Evolutionary conservation across 2,888 invertebrate species (phyloP).

Genomic region (Agrilus cyanescens): DNA sequence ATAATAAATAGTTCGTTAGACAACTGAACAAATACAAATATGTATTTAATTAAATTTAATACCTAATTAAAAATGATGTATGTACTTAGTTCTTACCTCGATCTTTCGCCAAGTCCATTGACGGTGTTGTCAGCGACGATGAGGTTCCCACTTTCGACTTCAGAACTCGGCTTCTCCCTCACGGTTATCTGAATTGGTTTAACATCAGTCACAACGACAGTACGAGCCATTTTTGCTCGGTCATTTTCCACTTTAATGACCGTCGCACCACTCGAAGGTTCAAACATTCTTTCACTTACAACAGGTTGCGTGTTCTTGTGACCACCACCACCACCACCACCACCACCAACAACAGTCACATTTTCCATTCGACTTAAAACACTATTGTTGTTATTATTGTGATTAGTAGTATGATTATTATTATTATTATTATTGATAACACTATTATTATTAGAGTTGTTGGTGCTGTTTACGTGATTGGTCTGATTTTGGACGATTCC

Average conservation of each 20-base stretch:
- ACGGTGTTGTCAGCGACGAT: slow-evolving; percentile 25
- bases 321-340: not conserved
- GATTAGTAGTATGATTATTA: too few relatives aligned
- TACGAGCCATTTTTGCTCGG: slow-evolving; percentile 27
- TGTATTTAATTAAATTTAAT: too few relatives aligned
- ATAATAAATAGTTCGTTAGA: too few relatives aligned
- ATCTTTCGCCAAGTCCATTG: slow-evolving; percentile 28
- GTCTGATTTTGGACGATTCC: slow-evolving; percentile 8
- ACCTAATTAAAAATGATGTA: too few relatives aligned
- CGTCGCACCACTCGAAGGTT: slow-evolving; percentile 15
- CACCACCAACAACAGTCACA: not conserved
- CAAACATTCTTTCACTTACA: slow-evolving; percentile 17
- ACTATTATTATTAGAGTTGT: not conserved
- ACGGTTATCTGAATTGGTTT: slow-evolving; percentile 34
- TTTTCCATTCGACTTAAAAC: not conserved
- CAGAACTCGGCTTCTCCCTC: slow-evolving; percentile 31
- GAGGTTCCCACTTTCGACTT: slow-evolving; percentile 35
- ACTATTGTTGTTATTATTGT: slow-evolving; percentile 1
- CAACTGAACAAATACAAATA: too few relatives aligned
- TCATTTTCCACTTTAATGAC: slow-evolving; percentile 24
- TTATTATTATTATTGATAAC: too few relatives aligned
- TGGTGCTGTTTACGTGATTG: slow-evolving; percentile 1
- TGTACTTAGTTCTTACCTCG: slow-evolving; percentile 32
- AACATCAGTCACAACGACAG: slow-evolving; percentile 31
- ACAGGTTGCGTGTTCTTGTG: slow-evolving; percentile 7